phyloP scores from a whole-genome alignment of 37 sponge, comb jelly and placozoan genomes.

The Eunapius fragilis region DNA sequence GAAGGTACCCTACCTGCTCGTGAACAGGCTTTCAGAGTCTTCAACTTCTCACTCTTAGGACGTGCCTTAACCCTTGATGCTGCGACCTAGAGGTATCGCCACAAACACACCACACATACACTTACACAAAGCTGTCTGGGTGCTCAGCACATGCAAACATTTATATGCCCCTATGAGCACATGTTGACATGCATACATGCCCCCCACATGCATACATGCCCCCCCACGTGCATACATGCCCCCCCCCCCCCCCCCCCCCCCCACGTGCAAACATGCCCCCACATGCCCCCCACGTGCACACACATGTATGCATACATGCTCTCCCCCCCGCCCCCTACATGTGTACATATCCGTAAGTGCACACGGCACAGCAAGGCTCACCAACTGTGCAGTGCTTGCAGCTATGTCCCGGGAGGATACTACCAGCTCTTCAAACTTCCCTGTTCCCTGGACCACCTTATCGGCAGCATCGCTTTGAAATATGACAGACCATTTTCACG shows the following conservation, averaged over 20 bases:
- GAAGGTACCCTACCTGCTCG: conserved; percentile 82
- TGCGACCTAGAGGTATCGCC: conserved; percentile 58
- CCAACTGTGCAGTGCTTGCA: conserved; percentile 99
- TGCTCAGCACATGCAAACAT: no score
- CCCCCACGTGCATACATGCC: no score
- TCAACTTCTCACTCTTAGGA: conserved; percentile 75
- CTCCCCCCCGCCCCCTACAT: no score
- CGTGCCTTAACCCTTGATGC: conserved; percentile 97
- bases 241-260: no score
- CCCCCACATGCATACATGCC: no score
- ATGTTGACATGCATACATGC: no score
- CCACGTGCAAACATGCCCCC: no score
- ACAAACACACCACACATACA: no score
- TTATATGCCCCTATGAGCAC: no score
- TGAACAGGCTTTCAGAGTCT: conserved; percentile 78
- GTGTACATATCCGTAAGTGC: background rate
- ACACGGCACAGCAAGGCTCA: conserved; percentile 1
- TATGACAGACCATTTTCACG: no score
- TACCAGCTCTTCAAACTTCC: conserved; percentile 95
- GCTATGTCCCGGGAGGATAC: conserved; percentile 97
- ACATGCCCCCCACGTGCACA: no score
- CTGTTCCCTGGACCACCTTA: conserved; percentile 85
- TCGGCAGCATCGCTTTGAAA: conserved; percentile 93
- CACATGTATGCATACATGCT: background rate
- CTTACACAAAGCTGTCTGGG: no score